Evolutionary conservation across 2,888 invertebrate genomes (phyloP).

Genomic region (Pterostichus niger): DNA sequence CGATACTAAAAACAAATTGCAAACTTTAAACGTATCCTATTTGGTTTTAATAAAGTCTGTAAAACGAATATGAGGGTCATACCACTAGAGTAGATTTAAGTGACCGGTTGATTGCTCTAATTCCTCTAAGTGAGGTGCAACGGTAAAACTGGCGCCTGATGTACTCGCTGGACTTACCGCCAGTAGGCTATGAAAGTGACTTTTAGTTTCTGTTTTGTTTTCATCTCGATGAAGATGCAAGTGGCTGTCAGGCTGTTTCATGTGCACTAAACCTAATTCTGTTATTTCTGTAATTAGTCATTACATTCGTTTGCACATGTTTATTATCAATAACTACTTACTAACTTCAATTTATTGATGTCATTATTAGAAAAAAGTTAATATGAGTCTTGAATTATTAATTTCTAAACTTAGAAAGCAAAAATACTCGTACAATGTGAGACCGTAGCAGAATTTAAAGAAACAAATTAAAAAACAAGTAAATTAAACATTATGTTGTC

Average conservation of each 20-base stretch:
- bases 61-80: neutral
- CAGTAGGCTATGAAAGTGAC: slow-evolving; percentile 47
- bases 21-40: slow-evolving; percentile 39
- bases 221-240: slow-evolving; percentile 20
- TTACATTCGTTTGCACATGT: neutral
- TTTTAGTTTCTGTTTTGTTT: slow-evolving; percentile 40
- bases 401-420: too few relatives aligned
- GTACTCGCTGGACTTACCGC: neutral
- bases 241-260: neutral
- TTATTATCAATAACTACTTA: neutral
- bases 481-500: too few relatives aligned
- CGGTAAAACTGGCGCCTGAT: slow-evolving; percentile 24
- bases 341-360: neutral
- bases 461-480: too few relatives aligned
- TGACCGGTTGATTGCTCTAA: slow-evolving; percentile 33
- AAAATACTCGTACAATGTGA: too few relatives aligned
- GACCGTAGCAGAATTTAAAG: too few relatives aligned
- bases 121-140: slow-evolving; percentile 36
- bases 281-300: slow-evolving; percentile 14
- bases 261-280: slow-evolving; percentile 35
- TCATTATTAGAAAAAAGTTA: too few relatives aligned
- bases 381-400: too few relatives aligned
- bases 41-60: slow-evolving; percentile 40
- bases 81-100: slow-evolving; percentile 20
- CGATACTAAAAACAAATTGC: slow-evolving; percentile 62